Evolutionary conservation across 92 coral and sea anemone species (phyloP).

Genomic region (Heteractis magnifica): DNA sequence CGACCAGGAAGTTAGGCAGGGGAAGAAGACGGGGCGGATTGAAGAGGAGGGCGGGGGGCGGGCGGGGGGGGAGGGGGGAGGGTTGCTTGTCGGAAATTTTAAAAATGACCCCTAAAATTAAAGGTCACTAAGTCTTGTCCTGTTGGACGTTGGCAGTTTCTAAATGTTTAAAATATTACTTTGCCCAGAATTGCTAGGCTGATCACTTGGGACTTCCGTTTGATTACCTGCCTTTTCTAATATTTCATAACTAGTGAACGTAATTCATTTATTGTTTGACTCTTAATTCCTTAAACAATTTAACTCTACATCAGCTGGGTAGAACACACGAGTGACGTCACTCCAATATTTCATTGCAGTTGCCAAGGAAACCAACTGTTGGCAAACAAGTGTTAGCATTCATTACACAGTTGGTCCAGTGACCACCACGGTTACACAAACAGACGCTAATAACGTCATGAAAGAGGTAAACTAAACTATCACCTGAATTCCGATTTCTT

Average conservation of each 20-base stretch:
- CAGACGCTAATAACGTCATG: slow-evolving; percentile 6
- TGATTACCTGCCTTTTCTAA: no score
- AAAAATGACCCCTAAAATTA: no score
- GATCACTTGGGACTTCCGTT: no score
- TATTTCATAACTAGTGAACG: no score
- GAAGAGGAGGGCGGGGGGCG: neutral
- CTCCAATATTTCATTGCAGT: neutral
- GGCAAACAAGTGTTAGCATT: slow-evolving; percentile 2
- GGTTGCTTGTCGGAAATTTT: neutral
- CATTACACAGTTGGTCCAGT: slow-evolving; percentile 19
- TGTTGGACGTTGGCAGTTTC: no score
- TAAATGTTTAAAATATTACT: no score
- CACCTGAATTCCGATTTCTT: no score
- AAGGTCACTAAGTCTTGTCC: no score
- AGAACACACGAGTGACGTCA: neutral
- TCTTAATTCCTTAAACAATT: neutral
- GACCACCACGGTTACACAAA: neutral
- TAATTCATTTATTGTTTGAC: neutral
- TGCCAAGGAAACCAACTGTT: slow-evolving; percentile 13
- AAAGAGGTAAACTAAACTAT: slow-evolving; percentile 6
- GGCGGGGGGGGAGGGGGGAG: neutral
- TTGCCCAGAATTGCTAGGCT: no score
- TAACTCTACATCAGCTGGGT: neutral
- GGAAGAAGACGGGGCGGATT: no score
- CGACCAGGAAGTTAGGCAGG: no score